Percentiles rank a stretch among this genome's conserved stretches.
phyloP scores from a whole-genome alignment of 2,113 vertebrate genomes.

The Hydrolagus affinis region DNA sequence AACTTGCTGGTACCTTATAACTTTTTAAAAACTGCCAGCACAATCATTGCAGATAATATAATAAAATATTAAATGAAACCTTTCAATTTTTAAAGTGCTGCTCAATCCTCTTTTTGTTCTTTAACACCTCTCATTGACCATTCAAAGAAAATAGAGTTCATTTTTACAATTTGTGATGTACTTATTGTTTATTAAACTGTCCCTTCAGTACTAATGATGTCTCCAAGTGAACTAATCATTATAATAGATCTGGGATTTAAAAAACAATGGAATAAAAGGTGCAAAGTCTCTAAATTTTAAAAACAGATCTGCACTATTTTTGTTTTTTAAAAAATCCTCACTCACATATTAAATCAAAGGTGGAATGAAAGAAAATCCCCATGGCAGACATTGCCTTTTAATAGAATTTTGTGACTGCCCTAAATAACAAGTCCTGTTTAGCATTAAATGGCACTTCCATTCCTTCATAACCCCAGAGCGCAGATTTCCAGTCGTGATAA shows the following conservation, averaged over 20 bases:
- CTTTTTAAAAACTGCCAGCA: background rate
- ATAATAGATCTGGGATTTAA: background rate
- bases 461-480: conserved; percentile 7
- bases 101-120: background rate
- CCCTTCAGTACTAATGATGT: background rate
- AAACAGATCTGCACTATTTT: background rate
- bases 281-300: background rate
- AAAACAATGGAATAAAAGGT: conserved; percentile 1
- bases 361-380: background rate
- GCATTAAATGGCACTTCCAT: conserved; percentile 16
- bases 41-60: background rate
- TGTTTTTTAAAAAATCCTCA: background rate
- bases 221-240: background rate
- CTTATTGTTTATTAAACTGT: background rate
- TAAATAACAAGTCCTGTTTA: conserved; percentile 5
- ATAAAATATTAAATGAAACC: background rate
- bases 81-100: background rate
- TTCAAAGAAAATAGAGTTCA: background rate
- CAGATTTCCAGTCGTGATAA: conserved; percentile 21
- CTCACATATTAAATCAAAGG: background rate
- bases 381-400: background rate
- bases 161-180: background rate
- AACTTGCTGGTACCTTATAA: background rate
- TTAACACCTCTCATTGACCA: background rate
- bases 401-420: background rate